Evolutionary conservation across 92 coral and sea anemone genomes (phyloP), one percentile per base, ranked within the genome.

Genomic region (Montipora capitata): DNA sequence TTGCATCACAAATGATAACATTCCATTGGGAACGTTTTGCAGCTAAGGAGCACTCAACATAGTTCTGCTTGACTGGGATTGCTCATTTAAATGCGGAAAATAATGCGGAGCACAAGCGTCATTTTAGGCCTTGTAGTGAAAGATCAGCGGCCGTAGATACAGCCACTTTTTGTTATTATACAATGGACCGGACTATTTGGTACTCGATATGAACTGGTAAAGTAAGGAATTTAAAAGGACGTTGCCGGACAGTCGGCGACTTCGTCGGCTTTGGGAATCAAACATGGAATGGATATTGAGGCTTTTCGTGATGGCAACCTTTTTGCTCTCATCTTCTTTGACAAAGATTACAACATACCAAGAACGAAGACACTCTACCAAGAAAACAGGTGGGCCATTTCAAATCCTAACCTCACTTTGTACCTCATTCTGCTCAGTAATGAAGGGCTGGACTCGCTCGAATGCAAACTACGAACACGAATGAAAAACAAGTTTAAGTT

Each of bases 61-160:
- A 0, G 72, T 57, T 42, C 79, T 57, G 71, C 77, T 10, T 57
- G 69, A 57, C 20, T 83, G 87, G 27, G 12, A 68, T 13, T 81
- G 76, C 85, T 81, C 85, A 81, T 81, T 81, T 81, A 40, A 83
- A 83, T 73, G 87, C 79, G 87, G 87, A 83, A 83, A 83, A 83
- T 57, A 83, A 83, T 57, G 9, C 8, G 11, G 41, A 12, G 1
- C 1, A 12, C 16, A 44, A 14, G 76, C 85, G 85, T 51, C 66
- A 68, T 15, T 1, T 17, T 10, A 42, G 17, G 0, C 4, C 41
- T 72, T 43, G 58, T 42, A 11, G 40, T 40, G 15, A 11, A 62
- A 67, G 13, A 18, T 49, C 82, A 10, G 10, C 4, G 11, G 56
- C 20, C 4, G 11, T 12, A 35, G 44, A 8, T 9, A 16, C n/a